A percentile compares a stretch with the other conserved stretches of the same genome.
phyloP scores from a whole-genome alignment of 2,797 vertebrate species.

The Gila robusta region DNA sequence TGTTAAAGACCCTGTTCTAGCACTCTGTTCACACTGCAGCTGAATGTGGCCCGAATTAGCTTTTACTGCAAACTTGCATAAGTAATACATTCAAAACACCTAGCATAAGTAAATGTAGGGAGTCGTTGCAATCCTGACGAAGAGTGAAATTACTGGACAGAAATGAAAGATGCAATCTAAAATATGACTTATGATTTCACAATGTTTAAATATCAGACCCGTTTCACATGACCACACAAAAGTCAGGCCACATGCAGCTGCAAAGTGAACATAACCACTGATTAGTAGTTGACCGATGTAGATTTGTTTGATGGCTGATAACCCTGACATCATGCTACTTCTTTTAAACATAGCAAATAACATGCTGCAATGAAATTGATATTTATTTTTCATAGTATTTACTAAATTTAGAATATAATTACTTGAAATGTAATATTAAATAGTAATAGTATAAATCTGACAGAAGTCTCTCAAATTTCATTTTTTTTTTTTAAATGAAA shows the following conservation, averaged over 20 bases:
- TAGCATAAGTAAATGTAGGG: background rate
- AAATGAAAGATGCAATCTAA: background rate
- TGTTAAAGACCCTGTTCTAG: background rate
- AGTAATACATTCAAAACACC: background rate
- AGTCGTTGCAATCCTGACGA: background rate
- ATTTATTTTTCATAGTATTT: background rate
- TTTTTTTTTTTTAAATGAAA: no score
- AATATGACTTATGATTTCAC: background rate
- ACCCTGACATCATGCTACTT: background rate
- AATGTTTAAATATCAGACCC: background rate
- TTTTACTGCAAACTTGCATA: background rate
- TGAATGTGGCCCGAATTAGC: no score
- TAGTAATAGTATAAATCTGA: background rate
- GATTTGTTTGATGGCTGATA: background rate
- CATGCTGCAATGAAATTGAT: background rate
- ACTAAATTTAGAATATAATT: background rate
- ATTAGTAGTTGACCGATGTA: background rate
- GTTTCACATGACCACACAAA: background rate
- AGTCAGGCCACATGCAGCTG: background rate
- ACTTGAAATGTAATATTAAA: background rate
- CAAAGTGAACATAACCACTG: background rate
- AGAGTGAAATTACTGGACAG: background rate
- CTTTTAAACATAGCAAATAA: background rate
- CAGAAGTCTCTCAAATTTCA: no score
- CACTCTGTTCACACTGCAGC: background rate